Base-by-base conservation (phyloP, 2,113 vertebrate genomes). In the Taurulus bubalis region DNA sequence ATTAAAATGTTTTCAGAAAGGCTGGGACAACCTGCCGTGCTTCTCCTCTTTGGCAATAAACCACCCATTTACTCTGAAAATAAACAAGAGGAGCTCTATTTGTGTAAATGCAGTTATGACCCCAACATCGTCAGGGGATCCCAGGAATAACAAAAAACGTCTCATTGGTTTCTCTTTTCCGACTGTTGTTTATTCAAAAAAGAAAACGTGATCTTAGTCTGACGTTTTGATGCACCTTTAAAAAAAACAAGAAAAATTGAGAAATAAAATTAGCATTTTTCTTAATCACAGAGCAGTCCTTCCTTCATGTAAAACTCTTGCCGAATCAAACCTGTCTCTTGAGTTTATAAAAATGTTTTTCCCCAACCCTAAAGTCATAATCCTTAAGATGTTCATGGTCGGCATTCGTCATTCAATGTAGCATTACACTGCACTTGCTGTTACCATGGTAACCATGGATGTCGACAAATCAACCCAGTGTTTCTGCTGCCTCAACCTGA, bases 1-100 rank as follows among this genome's bases (percentile, higher is more conserved):
- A 93, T 94, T 94, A 30, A 94, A 67, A 63, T 75, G 62, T 89
- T 89, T 93, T 90, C 69, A 86, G 77, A 87, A 80, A 77, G 76
- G 71, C 86, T 82, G 55, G 56, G 68, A 85, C 77, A 86, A 91
- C 87, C 81, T 71, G 71, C 67, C 56, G 59, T 65, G 60, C 73
- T 75, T 80, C 64, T 56, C 26, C 56, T 79, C 58, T 78, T 74
- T 85, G 72, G 73, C 63, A 79, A 84, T 71, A 49, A 63, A 42
- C 22, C 56, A 66, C 16, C 34, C 9, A 36, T 77, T 84, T 72
- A 20, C 38, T 47, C 80, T 65, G 76, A 87, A 89, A 88, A 83
- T 75, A 90, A 89, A 77, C 76, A 59, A 71, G 58, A 65, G 45
- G 8, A 56, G 45, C 47, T 75, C 47, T 65, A 66, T 74, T 47